Base-by-base conservation (phyloP, 2,113 vertebrate species). In the Lota lota region DNA sequence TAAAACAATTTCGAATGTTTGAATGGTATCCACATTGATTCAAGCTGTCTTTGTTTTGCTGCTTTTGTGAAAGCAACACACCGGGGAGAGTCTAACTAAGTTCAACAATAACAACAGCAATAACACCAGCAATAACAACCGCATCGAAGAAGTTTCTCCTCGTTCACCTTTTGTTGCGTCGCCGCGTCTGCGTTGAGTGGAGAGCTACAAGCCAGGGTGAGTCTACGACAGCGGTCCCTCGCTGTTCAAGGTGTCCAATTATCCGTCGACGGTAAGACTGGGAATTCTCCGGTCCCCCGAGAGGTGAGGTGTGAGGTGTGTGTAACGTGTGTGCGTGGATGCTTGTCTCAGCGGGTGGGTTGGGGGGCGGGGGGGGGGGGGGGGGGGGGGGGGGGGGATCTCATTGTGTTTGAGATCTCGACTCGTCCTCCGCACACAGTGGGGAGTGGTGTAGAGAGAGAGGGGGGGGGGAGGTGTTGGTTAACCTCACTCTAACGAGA, bases 181-280 rank as follows among this genome's bases (percentile, higher is more conserved):
- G 28, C 6, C 3, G 28, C 2, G 28, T 3, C 28, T 28, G 28
- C 6, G 28, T 28, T 28, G 28, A 28, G 28, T n/a, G 28, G 2
- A 2, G 28, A 28, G 28, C 28, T 5, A 28, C 28, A 3, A 60
- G 69, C 74, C 53, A 59, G 87, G 86, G 85, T 2, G 1, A 28
- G 1, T 4, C 28, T 28, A 5, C 28, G 6, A 28, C 28, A 28
- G 28, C 28, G 6, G 87, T 78, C 83, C 86, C 72, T 68, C 65
- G 28, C 28, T 69, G 67, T 80, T 87, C 76, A 83, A 89, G 83
- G 86, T 90, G 85, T 90, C 89, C 87, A 92, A 92, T 93, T 92
- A 91, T 86, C 78, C 58, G 40, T 66, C 3, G 67, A 63, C 74
- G 64, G 83, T 78, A 75, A 79, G 79, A 80, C 70, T 75, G 79